A percentile compares a stretch with the other conserved stretches of the same genome.
These are phyloP conservation scores for Herminia tarsipennalis DNA, from an alignment of 2,888 invertebrate genomes.

Conservation along the genomic window DNA sequence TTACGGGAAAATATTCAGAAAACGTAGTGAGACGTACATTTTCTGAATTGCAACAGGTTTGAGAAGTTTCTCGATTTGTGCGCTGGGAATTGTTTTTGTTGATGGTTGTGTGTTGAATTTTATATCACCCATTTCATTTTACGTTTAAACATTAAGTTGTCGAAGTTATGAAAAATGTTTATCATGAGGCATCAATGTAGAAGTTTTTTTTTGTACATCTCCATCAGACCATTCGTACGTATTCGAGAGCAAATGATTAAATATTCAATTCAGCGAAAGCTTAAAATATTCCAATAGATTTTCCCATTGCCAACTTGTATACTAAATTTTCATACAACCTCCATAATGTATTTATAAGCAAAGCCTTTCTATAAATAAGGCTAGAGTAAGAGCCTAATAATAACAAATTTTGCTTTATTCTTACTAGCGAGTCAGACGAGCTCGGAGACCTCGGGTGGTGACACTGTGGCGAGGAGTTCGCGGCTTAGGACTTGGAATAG, in stretches of 20 bases:
- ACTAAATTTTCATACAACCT: too few relatives aligned
- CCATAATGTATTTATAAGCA: neutral
- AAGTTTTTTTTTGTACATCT: too few relatives aligned
- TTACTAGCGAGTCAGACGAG: slow-evolving; percentile 74
- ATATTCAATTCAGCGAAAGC: too few relatives aligned
- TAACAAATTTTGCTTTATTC: slow-evolving; percentile 27
- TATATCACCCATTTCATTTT: neutral
- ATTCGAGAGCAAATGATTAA: too few relatives aligned
- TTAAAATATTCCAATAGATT: too few relatives aligned
- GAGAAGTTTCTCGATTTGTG: neutral
- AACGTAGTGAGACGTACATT: neutral
- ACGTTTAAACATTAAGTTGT: neutral
- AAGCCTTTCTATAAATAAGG: neutral
- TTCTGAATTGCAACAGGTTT: neutral
- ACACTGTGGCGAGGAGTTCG: slow-evolving; percentile 77
- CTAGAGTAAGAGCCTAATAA: too few relatives aligned
- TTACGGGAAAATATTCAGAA: slow-evolving; percentile 9
- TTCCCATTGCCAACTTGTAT: too few relatives aligned
- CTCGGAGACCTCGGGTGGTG: slow-evolving; percentile 76
- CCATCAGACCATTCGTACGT: too few relatives aligned
- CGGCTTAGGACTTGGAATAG: slow-evolving; percentile 78
- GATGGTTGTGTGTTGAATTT: neutral
- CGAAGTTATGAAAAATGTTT: too few relatives aligned
- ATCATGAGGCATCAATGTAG: too few relatives aligned
- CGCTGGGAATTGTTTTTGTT: neutral